Evolutionary conservation across 2,113 vertebrate genomes (phyloP).

Genomic region (Henicopernis longicauda): DNA sequence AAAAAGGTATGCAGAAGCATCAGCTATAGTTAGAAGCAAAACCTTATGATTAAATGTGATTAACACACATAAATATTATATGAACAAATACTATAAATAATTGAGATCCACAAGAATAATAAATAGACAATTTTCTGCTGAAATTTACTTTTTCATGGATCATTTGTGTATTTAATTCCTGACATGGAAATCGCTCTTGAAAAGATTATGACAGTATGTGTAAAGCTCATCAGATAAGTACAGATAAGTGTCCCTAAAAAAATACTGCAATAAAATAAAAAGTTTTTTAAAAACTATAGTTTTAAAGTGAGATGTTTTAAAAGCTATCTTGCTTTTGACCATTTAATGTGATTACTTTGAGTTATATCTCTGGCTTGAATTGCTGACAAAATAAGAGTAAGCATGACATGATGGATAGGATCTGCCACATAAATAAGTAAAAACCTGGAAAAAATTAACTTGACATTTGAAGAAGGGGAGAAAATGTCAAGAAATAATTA

Average conservation of each 20-base stretch:
- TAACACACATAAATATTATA: neutral
- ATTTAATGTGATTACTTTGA: neutral
- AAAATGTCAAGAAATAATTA: slow-evolving; percentile 45
- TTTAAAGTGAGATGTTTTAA: neutral
- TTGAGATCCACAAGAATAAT: neutral
- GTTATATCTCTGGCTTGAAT: neutral
- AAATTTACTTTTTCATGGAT: neutral
- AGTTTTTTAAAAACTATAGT: fast-evolving
- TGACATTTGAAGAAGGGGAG: slow-evolving; percentile 38
- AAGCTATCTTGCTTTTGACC: neutral
- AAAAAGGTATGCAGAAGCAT: neutral
- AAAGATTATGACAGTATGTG: neutral
- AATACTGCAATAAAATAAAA: neutral
- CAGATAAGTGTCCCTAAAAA: neutral
- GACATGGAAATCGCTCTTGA: neutral
- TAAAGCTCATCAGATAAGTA: neutral
- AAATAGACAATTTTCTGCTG: neutral
- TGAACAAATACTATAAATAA: neutral
- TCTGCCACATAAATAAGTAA: neutral
- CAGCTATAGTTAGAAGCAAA: neutral
- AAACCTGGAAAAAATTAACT: slow-evolving; percentile 4
- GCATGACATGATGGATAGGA: neutral
- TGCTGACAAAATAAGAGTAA: neutral
- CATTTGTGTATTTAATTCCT: neutral
- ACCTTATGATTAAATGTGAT: neutral